phyloP scores from a whole-genome alignment of 2,888 invertebrate species.

The Cylloceria caligata region DNA sequence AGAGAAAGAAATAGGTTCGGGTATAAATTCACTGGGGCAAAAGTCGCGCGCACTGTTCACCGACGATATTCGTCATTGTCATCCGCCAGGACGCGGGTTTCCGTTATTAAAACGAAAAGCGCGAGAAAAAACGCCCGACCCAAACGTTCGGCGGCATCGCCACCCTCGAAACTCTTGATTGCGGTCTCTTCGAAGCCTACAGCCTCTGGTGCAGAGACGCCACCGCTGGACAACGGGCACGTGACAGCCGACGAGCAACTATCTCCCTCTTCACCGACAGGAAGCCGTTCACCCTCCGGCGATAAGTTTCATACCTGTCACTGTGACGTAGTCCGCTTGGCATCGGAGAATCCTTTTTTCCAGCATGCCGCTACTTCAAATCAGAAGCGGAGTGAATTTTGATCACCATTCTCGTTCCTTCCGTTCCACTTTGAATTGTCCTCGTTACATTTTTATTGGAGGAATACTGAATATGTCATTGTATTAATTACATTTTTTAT shows the following conservation, averaged over 20 bases:
- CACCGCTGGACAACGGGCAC: constrained; percentile 53
- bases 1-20: constrained; percentile 27
- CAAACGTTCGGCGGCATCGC: constrained; percentile 39
- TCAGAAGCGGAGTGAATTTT: neutral
- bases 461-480: no score
- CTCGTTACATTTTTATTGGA: no score
- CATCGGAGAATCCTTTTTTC: constrained; percentile 11
- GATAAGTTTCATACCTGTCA: constrained; percentile 14
- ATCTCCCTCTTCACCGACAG: constrained; percentile 2
- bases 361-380: neutral
- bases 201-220: constrained; percentile 43
- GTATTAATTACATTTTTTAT: no score
- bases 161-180: constrained; percentile 58
- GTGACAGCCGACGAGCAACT: constrained; percentile 55
- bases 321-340: neutral
- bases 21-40: constrained; percentile 62
- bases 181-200: constrained; percentile 55
- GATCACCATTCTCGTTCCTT: neutral
- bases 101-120: constrained; percentile 68
- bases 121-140: constrained; percentile 50
- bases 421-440: no score
- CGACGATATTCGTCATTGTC: constrained; percentile 68
- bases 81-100: constrained; percentile 62
- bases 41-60: constrained; percentile 62
- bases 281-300: constrained; percentile 5